Evolutionary conservation across 2,797 vertebrate genomes (phyloP), one percentile per base, ranked within the genome.

Genomic region (Parambassis ranga): DNA sequence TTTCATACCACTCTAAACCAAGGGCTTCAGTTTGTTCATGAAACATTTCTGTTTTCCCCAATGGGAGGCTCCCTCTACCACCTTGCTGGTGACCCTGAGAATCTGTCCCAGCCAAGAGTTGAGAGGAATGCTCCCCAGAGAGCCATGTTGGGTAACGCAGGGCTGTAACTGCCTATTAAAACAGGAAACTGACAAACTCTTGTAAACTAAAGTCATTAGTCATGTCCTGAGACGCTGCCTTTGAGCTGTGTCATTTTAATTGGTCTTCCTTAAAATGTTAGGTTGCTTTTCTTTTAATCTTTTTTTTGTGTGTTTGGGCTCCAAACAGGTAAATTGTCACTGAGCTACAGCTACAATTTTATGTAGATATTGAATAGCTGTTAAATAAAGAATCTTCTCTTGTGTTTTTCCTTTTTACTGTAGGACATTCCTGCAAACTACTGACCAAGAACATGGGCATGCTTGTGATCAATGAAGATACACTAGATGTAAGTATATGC

Each of bases 371-470:
- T 13, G 11, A 27, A 27, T 38, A 20, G 18, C 3, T 38, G 18
- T 7, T 20, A 23, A 35, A 31, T 9, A 1, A 28, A 2, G 5
- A 9, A 35, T 36, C 39, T 26, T 1, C n/a, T 32, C 4, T 53
- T 73, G 6, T 46, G 63, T 22, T 65, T 66, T 57, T 20, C 10
- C 28, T 3, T 56, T 20, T 43, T 19, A 0, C 7, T 52, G 42
- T 31, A 99, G 98, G 98, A 82, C 95, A 99, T 85, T 98, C 98
- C 42, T 98, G 97, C 90, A 98, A 95, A 88, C 94, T 99, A 27
- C 83, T 99, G 81, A 95, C 91, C 64, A 98, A 96, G 91, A 98
- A 98, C 88, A 99, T 98, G 97, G 97, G 96, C 36, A 90, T 99
- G 85, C 93, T 99, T 32, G 95, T 98, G 78, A 95, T 99, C 77